Percentiles rank a stretch among this genome's conserved stretches.
Conservation (phyloP, 2,113 vertebrate genomes). For the Oreotrochilus melanogaster region DNA sequence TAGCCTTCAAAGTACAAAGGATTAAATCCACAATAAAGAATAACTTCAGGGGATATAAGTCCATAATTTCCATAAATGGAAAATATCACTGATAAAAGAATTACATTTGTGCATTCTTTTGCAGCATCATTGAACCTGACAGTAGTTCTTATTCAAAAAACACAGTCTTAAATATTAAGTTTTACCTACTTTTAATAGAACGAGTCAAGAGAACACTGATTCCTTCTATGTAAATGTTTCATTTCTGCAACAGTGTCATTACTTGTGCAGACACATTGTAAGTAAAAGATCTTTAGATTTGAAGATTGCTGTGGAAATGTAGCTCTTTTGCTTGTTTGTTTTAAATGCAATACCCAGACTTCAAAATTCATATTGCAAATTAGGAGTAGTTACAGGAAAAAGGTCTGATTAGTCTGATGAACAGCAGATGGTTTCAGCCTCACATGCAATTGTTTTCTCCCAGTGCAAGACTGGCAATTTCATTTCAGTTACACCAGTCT, state of each 20-base stretch:
- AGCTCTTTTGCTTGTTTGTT: slow-evolving; percentile 8
- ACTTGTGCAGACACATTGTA: neutral
- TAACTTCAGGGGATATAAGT: neutral
- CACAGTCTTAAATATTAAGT: neutral
- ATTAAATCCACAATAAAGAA: neutral
- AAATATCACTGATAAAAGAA: neutral
- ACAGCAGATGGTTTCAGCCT: slow-evolving; percentile 63
- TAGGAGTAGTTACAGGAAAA: slow-evolving; percentile 47
- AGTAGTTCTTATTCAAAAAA: neutral
- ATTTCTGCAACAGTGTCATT: neutral
- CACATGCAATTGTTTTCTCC: slow-evolving; percentile 5
- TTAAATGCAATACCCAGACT: neutral
- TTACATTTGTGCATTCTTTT: neutral
- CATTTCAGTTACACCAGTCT: slow-evolving; percentile 1
- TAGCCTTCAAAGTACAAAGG: neutral
- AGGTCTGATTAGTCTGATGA: slow-evolving; percentile 64
- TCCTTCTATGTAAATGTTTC: neutral
- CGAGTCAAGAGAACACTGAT: neutral
- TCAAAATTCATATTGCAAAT: slow-evolving; percentile 47
- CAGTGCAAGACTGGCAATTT: slow-evolving; percentile 5
- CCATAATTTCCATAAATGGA: neutral
- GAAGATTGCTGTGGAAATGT: neutral
- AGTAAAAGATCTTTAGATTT: neutral
- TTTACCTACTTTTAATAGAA: neutral
- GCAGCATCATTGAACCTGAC: neutral